Conservation (phyloP, 2,797 vertebrate genomes). For the Lutjanus campechanus region DNA sequence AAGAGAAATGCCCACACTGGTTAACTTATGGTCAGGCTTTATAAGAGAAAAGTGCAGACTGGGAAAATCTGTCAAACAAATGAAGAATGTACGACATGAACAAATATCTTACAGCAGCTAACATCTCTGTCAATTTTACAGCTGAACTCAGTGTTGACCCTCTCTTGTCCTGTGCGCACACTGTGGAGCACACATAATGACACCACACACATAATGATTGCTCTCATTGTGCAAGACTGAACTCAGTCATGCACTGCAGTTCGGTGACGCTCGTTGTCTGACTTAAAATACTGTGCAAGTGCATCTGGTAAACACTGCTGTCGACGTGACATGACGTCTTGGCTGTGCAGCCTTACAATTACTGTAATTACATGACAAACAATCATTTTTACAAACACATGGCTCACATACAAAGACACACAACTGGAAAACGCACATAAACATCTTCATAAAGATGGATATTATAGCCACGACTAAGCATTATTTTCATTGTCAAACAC, state of each 20-base stretch:
- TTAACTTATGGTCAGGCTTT: constrained; percentile 14
- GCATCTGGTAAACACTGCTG: constrained; percentile 45
- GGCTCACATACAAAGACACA: not conserved
- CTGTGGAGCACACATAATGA: constrained; percentile 41
- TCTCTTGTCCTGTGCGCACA: constrained; percentile 2
- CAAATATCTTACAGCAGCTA: constrained; percentile 1
- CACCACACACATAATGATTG: constrained; percentile 61
- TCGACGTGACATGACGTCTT: constrained; percentile 13
- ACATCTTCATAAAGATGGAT: not conserved
- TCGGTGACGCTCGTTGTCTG: constrained; percentile 27
- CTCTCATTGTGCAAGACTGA: constrained; percentile 35
- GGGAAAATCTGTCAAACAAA: constrained; percentile 36
- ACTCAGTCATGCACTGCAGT: constrained; percentile 34
- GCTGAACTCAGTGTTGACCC: constrained; percentile 25
- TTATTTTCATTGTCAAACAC: not conserved
- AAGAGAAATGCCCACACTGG: constrained; percentile 41
- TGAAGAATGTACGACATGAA: not conserved
- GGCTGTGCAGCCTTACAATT: constrained; percentile 39
- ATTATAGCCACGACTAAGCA: too few relatives aligned
- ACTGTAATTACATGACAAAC: constrained; percentile 56
- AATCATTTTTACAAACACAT: constrained; percentile 22
- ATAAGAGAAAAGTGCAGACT: constrained; percentile 3
- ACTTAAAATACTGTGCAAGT: constrained; percentile 45
- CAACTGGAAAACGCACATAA: not conserved
- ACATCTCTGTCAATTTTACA: constrained; percentile 9